phyloP scores from a whole-genome alignment of 2,888 invertebrate genomes.

The Sicus ferrugineus region DNA sequence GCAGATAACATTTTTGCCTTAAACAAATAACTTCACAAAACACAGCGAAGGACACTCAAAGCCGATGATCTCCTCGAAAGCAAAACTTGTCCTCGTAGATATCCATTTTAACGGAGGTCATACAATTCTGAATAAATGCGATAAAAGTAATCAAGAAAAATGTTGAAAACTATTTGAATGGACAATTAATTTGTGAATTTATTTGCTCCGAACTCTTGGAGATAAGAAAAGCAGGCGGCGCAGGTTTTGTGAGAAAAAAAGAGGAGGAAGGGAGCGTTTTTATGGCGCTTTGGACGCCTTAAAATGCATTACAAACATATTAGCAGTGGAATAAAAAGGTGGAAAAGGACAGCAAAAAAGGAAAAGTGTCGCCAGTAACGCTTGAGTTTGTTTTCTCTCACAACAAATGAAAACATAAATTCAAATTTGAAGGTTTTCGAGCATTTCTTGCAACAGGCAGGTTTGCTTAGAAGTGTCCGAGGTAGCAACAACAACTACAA shows the following conservation, averaged over 20 bases:
- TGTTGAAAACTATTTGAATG: conserved; percentile 1
- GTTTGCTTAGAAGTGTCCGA: no score
- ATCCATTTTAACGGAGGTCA: background rate
- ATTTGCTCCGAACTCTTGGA: background rate
- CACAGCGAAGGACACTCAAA: no score
- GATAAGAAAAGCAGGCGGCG: conserved; percentile 7
- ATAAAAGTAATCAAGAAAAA: background rate
- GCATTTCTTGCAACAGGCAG: no score
- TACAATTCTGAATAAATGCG: conserved; percentile 1
- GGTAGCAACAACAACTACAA: no score
- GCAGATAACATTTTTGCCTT: no score
- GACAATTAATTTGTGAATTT: conserved; percentile 25
- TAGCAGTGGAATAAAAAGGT: background rate
- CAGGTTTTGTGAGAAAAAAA: background rate
- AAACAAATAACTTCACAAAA: no score
- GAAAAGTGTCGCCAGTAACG: no score
- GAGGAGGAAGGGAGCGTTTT: no score
- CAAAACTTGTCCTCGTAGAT: no score
- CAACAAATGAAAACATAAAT: background rate
- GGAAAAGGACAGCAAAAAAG: no score
- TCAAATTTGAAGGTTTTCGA: no score
- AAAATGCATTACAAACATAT: background rate
- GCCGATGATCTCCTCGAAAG: no score
- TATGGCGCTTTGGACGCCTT: conserved; percentile 18
- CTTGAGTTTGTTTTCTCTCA: background rate